Evolutionary conservation across 2,113 vertebrate genomes (phyloP), one percentile per base, ranked within the genome.

Genomic region (Chlorocebus sabaeus): DNA sequence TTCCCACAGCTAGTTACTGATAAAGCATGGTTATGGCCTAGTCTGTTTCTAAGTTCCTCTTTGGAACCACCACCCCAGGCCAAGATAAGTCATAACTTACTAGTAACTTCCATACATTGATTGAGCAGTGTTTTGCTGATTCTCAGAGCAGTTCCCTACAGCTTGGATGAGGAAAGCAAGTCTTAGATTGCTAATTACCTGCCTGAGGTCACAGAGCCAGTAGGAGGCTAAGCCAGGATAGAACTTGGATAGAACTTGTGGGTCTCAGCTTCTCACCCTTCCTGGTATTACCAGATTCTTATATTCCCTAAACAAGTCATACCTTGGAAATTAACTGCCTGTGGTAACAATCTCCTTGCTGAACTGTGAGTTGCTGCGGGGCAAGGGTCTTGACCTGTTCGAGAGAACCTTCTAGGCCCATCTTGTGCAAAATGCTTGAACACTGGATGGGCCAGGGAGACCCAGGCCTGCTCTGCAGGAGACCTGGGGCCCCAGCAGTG

Each of bases 1-100:
- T 32, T 8, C 32, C 61, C 45, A 3, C 25, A 32, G 64, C 75
- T 48, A 6, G 27, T 27, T 5, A 16, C 10, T 4, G 4, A 1
- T 11, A 16, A 18, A 38, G 18, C 27, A 9, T 2, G 76, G 27
- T 10, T 32, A 12, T 2, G 4, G 25, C 75, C n/a, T 16, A 4
- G 40, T 59, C 13, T 75, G 85, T 25, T 52, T 70, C 80, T 13
- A 30, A 72, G 17, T 4, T 30, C 23, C 23, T 25, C 0, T 0
- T 50, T 13, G 11, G 25, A 67, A n/a, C 6, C 38, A 38, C 27
- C 30, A 0, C 11, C 27, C n/a, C 45, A 0, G 12, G 3, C 8
- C 18, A 40, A 27, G 17, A 9, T 2, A 35, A 8, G 10, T 72
- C 27, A 0, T 9, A 22, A 25, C 4, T 9, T 16, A 35, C 38